phyloP scores from a whole-genome alignment of 1,140 invertebrate species.

The Coptotermes formosanus region DNA sequence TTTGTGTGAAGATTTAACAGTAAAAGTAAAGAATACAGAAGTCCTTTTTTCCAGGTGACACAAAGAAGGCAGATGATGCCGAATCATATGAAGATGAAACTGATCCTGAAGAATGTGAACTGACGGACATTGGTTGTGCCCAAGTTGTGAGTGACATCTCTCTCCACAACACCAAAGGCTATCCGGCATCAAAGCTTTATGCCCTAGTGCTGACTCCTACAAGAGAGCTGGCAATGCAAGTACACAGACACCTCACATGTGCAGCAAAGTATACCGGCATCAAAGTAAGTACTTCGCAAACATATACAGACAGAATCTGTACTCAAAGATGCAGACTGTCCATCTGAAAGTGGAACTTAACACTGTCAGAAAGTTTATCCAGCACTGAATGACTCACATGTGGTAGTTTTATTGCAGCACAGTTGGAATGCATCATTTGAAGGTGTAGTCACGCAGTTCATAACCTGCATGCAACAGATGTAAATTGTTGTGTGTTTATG shows the following conservation, averaged over 20 bases:
- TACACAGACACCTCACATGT: constrained; percentile 79
- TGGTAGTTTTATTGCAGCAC: too few relatives aligned
- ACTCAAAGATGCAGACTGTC: too few relatives aligned
- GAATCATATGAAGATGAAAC: constrained; percentile 46
- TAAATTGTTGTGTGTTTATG: too few relatives aligned
- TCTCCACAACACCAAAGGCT: too few relatives aligned
- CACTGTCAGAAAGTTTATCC: too few relatives aligned
- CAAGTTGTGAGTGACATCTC: constrained; percentile 58
- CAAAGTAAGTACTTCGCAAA: constrained; percentile 48
- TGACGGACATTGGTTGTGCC: constrained; percentile 53
- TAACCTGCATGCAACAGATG: too few relatives aligned
- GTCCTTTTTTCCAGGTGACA: not conserved
- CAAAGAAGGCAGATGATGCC: not conserved
- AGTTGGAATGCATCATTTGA: too few relatives aligned
- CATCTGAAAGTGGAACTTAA: too few relatives aligned
- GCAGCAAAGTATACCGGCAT: constrained; percentile 80
- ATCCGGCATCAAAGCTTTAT: constrained; percentile 51
- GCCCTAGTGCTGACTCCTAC: constrained; percentile 92
- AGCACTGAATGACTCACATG: too few relatives aligned
- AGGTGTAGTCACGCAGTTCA: too few relatives aligned
- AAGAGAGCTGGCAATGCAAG: constrained; percentile 91
- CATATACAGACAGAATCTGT: too few relatives aligned
- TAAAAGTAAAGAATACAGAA: not conserved
- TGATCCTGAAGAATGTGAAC: constrained; percentile 42
- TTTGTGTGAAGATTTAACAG: not conserved